phyloP scores from a whole-genome alignment of 1,140 invertebrate genomes.

The Metopolophium dirhodum region DNA sequence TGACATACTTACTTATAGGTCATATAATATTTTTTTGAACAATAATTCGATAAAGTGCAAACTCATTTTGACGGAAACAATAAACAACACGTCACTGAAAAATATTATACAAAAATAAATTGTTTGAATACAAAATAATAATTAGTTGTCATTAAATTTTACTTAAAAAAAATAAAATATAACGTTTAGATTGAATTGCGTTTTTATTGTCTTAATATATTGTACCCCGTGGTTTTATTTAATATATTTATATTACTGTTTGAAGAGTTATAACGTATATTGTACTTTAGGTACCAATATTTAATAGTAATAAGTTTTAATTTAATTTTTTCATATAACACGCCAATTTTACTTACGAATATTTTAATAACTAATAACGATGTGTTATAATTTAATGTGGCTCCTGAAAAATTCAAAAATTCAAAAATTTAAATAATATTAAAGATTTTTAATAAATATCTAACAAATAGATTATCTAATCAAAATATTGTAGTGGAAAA shows the following conservation, averaged over 20 bases:
- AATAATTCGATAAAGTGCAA: background rate
- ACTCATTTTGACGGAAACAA: constrained; percentile 16
- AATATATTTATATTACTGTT: too few species aligned
- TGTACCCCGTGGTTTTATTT: background rate
- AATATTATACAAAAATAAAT: background rate
- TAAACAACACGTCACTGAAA: background rate
- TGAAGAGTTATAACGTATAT: background rate
- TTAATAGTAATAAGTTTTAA: background rate
- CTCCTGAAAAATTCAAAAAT: too few species aligned
- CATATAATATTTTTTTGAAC: background rate
- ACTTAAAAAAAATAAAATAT: background rate
- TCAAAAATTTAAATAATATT: too few species aligned
- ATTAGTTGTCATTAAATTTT: background rate
- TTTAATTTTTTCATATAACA: too few species aligned
- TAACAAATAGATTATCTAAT: too few species aligned
- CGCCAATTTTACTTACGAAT: too few species aligned
- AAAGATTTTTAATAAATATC: too few species aligned
- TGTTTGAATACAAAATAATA: background rate
- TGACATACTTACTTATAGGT: background rate
- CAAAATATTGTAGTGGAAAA: too few species aligned
- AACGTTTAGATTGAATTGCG: background rate
- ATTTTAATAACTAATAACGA: too few species aligned
- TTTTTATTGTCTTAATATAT: background rate
- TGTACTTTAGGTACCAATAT: background rate
- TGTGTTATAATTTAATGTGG: too few species aligned